These are phyloP conservation scores for Leptinotarsa rubiginosa DNA, from an alignment of 2,888 invertebrate species.

Conservation along the genomic window DNA sequence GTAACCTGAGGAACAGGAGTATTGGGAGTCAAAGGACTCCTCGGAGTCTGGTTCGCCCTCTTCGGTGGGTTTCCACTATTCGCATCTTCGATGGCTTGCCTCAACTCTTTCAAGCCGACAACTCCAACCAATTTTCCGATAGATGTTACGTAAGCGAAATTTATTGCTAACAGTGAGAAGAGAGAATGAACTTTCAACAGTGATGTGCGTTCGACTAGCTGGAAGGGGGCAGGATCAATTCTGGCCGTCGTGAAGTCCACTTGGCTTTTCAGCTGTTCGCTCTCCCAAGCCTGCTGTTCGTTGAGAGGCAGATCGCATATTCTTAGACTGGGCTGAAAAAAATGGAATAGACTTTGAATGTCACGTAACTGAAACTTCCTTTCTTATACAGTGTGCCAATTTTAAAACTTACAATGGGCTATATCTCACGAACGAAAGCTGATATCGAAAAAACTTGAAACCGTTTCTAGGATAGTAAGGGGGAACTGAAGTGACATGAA, in stretches of 20 bases:
- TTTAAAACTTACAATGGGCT: no score
- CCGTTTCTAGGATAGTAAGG: no score
- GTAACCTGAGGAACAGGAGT: slow-evolving; percentile 7
- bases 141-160: slow-evolving; percentile 95
- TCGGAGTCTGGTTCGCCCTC: slow-evolving; percentile 29
- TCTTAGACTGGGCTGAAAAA: slow-evolving; percentile 77
- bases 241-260: slow-evolving; percentile 81
- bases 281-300: slow-evolving; percentile 92
- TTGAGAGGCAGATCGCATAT: slow-evolving; percentile 92
- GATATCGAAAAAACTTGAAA: no score
- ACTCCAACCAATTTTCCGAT: slow-evolving; percentile 94
- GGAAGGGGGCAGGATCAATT: slow-evolving; percentile 97
- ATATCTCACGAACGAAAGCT: no score
- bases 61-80: slow-evolving; percentile 78
- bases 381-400: no score
- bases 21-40: slow-evolving; percentile 17
- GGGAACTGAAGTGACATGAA: no score
- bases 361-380: no score
- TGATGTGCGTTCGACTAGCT: slow-evolving; percentile 91
- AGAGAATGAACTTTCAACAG: slow-evolving; percentile 81
- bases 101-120: slow-evolving; percentile 92
- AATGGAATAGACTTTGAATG: no score
- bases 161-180: slow-evolving; percentile 95
- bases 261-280: slow-evolving; percentile 82
- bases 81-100: slow-evolving; percentile 90